These are phyloP conservation scores for Crepidodera aurea DNA, from an alignment of 2,888 invertebrate species.

Conservation along the genomic window DNA sequence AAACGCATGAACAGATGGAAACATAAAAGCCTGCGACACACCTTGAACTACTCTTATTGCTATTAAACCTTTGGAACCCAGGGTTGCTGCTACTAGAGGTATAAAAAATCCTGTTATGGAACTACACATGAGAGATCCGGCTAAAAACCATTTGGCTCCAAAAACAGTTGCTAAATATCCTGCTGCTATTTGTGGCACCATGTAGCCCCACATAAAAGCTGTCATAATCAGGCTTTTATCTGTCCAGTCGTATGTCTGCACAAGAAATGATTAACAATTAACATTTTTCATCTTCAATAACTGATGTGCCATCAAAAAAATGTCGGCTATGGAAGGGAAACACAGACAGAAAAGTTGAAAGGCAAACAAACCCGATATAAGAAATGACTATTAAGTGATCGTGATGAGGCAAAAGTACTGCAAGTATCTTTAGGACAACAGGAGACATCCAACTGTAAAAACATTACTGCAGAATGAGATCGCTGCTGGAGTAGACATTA, in stretches of 20 bases:
- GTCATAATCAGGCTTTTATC: conserved; percentile 68
- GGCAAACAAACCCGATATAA: too few relatives aligned
- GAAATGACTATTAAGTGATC: too few relatives aligned
- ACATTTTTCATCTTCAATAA: background rate
- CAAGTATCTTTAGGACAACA: too few relatives aligned
- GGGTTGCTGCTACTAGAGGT: conserved; percentile 72
- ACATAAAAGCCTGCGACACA: conserved; percentile 75
- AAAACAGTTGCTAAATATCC: conserved; percentile 75
- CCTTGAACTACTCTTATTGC: conserved; percentile 75
- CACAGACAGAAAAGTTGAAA: too few relatives aligned
- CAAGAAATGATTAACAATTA: conserved; percentile 6
- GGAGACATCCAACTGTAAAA: too few relatives aligned
- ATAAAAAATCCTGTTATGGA: conserved; percentile 72
- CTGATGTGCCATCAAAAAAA: too few relatives aligned
- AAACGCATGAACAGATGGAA: conserved; percentile 75
- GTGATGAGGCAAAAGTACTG: too few relatives aligned
- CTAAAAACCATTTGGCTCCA: conserved; percentile 76
- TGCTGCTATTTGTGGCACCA: conserved; percentile 75
- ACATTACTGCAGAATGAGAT: too few relatives aligned
- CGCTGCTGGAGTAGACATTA: too few relatives aligned
- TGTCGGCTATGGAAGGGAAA: too few relatives aligned
- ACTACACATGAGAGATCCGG: conserved; percentile 66
- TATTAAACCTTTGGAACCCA: conserved; percentile 70
- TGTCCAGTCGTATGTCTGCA: conserved; percentile 63
- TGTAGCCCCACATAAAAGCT: conserved; percentile 83